Base-by-base conservation (phyloP, 2,888 invertebrate genomes). In the Tachina lurida region DNA sequence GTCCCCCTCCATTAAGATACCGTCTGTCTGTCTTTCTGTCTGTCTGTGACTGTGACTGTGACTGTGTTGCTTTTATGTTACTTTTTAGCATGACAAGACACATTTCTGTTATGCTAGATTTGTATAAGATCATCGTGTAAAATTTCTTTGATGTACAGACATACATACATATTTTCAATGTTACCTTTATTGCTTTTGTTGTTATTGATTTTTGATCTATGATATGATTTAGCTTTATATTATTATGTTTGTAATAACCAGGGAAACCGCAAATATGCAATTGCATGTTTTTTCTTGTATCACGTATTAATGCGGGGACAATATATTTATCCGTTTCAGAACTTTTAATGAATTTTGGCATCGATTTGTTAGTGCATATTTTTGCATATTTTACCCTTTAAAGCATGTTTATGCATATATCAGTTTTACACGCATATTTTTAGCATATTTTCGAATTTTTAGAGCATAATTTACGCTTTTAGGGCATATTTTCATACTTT, bases 161-260 rank as follows among this genome's bases (percentile, higher is more conserved):
- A 7, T 60, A 7, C 31, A 31, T 0, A 31, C 31, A 31, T 31
- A 45, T 73, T 73, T 70, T 75, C 39, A 60, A 52, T 65, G n/a
- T 47, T 62, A 56, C 39, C 31, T 22, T 56, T 60, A 15, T 56
- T 62, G 31, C 54, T 78, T 63, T 78, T 63, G 19, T 63, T 71
- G 47, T 79, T 75, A 79, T 83, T 75, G 76, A 80, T 83, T 73
- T 75, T 60, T 86, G 75, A 86, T 83, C 86, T 86, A 78, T 75
- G 78, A 78, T 82, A 82, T 56, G 47, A 54, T 70, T 19, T 60
- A 54, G 43, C 12, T 71, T 31, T 73, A 31, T 45, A 60, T 54
- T 54, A 58, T 68, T 74, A 47, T 65, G 13, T 49, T 73, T 84
- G 43, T 75, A 54, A 47, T n/a, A n/a, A n/a, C n/a, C n/a, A n/a